Percentiles rank a stretch among this genome's conserved stretches.
phyloP scores from a whole-genome alignment of 2,888 invertebrate species.

The Catocala sponsa region DNA sequence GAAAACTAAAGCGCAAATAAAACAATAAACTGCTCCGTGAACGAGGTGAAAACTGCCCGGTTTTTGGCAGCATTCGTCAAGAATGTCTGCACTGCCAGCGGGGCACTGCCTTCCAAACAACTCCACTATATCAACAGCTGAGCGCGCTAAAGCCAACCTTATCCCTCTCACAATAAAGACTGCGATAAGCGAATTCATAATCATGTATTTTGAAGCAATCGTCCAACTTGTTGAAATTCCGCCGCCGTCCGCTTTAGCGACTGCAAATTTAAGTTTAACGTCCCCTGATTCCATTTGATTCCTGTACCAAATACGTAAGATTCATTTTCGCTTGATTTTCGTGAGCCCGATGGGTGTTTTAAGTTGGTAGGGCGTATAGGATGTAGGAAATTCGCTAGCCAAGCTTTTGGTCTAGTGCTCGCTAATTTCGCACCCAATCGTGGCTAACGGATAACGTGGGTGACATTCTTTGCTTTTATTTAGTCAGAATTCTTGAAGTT shows the following conservation, averaged over 20 bases:
- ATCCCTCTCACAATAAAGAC: conserved; percentile 54
- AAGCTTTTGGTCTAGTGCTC: conserved; percentile 80
- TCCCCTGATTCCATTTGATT: conserved; percentile 53
- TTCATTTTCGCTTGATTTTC: conserved; percentile 60
- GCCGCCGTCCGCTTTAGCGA: conserved; percentile 75
- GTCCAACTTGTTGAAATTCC: conserved; percentile 87
- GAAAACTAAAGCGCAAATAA: conserved; percentile 64
- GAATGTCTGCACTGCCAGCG: conserved; percentile 72
- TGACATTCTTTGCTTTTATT: conserved; percentile 72
- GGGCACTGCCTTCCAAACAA: conserved; percentile 56
- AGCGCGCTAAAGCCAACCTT: conserved; percentile 64
- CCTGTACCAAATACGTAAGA: conserved; percentile 63
- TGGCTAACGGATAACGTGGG: conserved; percentile 76
- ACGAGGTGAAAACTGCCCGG: conserved; percentile 84
- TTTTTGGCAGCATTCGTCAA: conserved; percentile 87
- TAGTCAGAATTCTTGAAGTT: conserved; percentile 58
- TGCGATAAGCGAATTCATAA: conserved; percentile 50
- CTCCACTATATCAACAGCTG: conserved; percentile 18
- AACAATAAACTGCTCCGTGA: conserved; percentile 76
- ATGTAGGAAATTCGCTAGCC: conserved; percentile 81
- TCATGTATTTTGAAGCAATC: conserved; percentile 66
- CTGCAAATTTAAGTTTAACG: conserved; percentile 71
- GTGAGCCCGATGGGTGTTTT: conserved; percentile 22
- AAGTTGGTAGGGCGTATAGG: conserved; percentile 56
- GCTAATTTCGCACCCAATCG: conserved; percentile 83